Percentiles rank a stretch among this genome's conserved stretches.
Conservation (phyloP, 2,113 vertebrate genomes). For the Notiomystis cincta region DNA sequence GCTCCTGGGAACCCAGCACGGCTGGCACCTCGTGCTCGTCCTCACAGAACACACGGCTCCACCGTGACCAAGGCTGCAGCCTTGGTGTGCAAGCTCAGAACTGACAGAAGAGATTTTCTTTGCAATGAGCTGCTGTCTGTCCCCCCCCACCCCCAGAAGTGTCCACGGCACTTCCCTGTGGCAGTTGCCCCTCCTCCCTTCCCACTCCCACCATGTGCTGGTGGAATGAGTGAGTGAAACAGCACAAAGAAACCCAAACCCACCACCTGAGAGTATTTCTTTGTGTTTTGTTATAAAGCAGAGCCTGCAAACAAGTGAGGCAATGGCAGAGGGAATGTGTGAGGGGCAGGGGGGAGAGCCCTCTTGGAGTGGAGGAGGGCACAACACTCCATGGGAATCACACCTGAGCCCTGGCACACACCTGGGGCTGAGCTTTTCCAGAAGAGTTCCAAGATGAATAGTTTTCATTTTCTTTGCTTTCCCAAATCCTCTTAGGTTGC, state of each 20-base stretch:
- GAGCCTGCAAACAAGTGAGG: background rate
- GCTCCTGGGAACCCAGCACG: background rate
- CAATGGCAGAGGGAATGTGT: background rate
- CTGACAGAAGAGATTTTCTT: background rate
- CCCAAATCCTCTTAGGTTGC: conserved; percentile 41
- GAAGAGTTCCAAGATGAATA: conserved; percentile 3
- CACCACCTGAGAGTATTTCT: background rate
- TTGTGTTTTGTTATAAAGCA: background rate
- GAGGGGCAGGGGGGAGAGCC: background rate
- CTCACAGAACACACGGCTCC: background rate
- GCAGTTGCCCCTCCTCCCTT: background rate
- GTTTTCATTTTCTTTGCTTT: conserved; percentile 49
- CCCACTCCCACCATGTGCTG: background rate
- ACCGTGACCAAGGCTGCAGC: background rate
- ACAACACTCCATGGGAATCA: rapidly evolving
- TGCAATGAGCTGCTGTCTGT: background rate
- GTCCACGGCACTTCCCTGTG: rapidly evolving
- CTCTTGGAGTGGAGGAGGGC: background rate
- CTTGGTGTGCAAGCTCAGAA: background rate
- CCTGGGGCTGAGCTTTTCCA: background rate
- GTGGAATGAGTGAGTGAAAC: rapidly evolving
- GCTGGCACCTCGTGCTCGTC: background rate
- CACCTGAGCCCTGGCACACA: background rate
- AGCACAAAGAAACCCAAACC: background rate
- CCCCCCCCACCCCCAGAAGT: background rate